Percentiles rank a stretch among this genome's conserved stretches.
Evolutionary conservation across 2,113 vertebrate species (phyloP).

Genomic region (Donacobius atricapilla): DNA sequence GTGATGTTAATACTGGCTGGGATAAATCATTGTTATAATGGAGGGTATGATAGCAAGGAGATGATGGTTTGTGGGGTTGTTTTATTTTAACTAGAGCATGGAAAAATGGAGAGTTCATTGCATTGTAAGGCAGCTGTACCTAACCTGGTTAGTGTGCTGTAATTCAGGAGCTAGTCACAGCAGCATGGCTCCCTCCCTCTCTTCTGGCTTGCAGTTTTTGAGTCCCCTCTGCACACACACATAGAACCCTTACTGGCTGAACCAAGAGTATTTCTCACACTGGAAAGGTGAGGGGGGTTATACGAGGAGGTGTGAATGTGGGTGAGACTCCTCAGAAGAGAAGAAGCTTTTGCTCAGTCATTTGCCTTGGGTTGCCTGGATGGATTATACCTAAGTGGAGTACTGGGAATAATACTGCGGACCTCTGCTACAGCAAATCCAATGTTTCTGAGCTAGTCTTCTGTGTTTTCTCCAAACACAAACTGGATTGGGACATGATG

Average conservation of each 20-base stretch:
- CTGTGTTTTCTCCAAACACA: background rate
- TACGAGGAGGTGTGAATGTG: background rate
- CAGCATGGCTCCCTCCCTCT: background rate
- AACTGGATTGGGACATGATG: background rate
- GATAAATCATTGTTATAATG: background rate
- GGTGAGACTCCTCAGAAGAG: background rate
- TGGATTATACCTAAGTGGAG: background rate
- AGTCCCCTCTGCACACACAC: background rate
- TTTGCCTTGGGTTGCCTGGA: background rate
- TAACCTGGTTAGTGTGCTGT: background rate
- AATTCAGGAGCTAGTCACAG: background rate
- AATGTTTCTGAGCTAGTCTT: background rate
- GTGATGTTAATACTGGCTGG: background rate
- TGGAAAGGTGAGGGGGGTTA: background rate
- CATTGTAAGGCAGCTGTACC: background rate
- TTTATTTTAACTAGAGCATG: background rate
- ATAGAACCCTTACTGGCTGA: background rate
- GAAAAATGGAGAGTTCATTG: background rate
- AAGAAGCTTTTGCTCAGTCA: background rate
- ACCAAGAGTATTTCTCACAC: background rate
- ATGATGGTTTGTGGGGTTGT: background rate
- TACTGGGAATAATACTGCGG: background rate
- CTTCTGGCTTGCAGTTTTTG: background rate
- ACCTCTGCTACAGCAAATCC: background rate
- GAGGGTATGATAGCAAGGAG: background rate